phyloP scores from a whole-genome alignment of 2,113 vertebrate species.

The Tupaia tana region DNA sequence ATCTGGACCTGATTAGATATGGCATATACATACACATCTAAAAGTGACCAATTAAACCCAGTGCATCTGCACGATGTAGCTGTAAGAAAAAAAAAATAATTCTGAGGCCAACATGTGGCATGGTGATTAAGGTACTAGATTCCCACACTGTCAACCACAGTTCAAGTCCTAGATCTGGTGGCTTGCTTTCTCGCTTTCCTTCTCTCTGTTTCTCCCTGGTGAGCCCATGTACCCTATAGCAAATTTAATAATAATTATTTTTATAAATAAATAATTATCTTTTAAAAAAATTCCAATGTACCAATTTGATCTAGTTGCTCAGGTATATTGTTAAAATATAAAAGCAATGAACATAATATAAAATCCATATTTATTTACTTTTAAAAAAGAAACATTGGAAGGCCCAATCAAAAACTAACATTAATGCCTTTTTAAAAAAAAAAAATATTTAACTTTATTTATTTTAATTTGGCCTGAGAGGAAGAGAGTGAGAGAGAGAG shows the following conservation, averaged over 20 bases:
- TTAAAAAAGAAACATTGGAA: not conserved
- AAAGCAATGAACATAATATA: conserved; percentile 9
- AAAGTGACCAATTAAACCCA: not conserved
- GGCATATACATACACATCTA: not conserved
- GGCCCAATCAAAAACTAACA: conserved; percentile 16
- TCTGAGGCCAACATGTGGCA: too few species aligned
- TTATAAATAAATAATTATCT: too few species aligned
- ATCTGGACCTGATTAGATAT: not conserved
- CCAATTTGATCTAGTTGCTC: not conserved
- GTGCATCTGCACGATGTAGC: not conserved
- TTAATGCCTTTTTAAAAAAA: not conserved
- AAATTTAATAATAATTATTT: too few species aligned
- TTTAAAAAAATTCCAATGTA: not conserved
- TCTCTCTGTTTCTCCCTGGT: too few species aligned
- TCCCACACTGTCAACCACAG: too few species aligned
- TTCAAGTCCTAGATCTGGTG: too few species aligned
- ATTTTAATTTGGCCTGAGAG: too few species aligned
- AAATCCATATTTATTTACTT: not conserved
- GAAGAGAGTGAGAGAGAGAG: too few species aligned
- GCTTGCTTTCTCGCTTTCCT: too few species aligned
- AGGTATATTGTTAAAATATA: not conserved
- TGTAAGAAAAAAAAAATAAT: not conserved
- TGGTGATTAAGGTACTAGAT: too few species aligned
- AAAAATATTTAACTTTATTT: too few species aligned
- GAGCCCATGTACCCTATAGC: too few species aligned